Evolutionary conservation across 2,797 vertebrate genomes (phyloP).

Genomic region (Microctenopoma lineatum): DNA sequence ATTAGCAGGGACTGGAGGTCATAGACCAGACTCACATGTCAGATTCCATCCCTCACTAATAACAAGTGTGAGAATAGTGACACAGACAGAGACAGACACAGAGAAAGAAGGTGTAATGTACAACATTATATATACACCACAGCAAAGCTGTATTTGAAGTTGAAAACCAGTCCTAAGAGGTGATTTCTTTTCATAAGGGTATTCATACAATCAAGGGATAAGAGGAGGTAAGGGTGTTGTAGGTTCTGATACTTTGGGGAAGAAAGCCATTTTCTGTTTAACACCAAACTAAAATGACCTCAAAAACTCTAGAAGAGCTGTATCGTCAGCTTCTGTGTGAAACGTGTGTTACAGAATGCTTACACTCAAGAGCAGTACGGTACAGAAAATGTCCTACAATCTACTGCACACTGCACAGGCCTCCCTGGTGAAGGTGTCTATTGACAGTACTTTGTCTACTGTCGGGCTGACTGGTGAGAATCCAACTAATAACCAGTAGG

Average conservation of each 20-base stretch:
- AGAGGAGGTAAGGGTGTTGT: slow-evolving; percentile 99
- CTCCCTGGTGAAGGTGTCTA: slow-evolving; percentile 91
- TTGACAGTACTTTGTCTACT: slow-evolving; percentile 89
- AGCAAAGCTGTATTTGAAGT: slow-evolving; percentile 97
- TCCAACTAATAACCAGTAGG: slow-evolving; percentile 88
- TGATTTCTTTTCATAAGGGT: slow-evolving; percentile 94
- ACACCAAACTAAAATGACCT: slow-evolving; percentile 97
- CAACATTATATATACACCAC: slow-evolving; percentile 99
- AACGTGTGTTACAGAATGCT: slow-evolving; percentile 94
- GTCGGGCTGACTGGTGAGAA: slow-evolving; percentile 89
- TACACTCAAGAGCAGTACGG: slow-evolving; percentile 96
- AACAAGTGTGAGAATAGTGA: slow-evolving; percentile 87
- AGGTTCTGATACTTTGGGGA: slow-evolving; percentile 99
- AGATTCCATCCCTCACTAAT: slow-evolving; percentile 81
- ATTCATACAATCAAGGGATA: slow-evolving; percentile 99
- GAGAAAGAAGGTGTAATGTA: slow-evolving; percentile 96
- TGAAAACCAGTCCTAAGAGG: slow-evolving; percentile 99
- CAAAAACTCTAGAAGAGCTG: slow-evolving; percentile 94
- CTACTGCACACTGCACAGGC: slow-evolving; percentile 99
- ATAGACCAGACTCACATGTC: slow-evolving; percentile 86
- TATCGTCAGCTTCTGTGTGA: slow-evolving; percentile 83
- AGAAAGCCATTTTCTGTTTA: slow-evolving; percentile 97
- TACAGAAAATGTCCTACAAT: slow-evolving; percentile 98
- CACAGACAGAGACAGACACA: slow-evolving; percentile 89
- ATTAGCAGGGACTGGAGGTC: slow-evolving; percentile 78